These are phyloP conservation scores for Neodon shergylaensis DNA, from an alignment of 2,113 vertebrate genomes.

Conservation along the genomic window DNA sequence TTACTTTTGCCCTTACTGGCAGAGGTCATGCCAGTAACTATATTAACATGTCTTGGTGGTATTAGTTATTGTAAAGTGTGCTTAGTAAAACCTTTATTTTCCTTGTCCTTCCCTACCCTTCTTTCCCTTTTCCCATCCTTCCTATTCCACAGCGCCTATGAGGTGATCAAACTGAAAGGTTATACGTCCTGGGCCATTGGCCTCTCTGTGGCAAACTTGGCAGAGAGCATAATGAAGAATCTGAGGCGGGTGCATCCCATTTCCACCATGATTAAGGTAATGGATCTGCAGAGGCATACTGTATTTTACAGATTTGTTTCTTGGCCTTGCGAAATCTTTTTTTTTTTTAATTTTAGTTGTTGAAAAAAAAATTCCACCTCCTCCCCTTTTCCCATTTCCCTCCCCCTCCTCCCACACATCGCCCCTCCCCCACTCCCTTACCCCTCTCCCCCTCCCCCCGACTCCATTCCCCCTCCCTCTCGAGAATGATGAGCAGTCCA, in stretches of 20 bases:
- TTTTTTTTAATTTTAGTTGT: no score
- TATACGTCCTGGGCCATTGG: constrained; percentile 99
- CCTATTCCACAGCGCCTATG: constrained; percentile 91
- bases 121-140: not conserved
- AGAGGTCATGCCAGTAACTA: not conserved
- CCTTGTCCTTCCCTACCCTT: not conserved
- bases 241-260: constrained; percentile 95
- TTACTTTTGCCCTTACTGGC: not conserved
- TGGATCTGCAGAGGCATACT: not conserved
- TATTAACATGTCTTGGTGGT: not conserved
- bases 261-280: constrained; percentile 96
- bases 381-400: no score
- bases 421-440: no score
- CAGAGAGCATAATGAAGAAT: constrained; percentile 96
- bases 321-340: no score
- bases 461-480: no score
- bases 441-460: no score
- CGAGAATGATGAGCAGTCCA: no score
- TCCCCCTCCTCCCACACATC: no score
- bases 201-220: constrained; percentile 96
- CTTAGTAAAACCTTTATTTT: constrained; percentile 1
- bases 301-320: not conserved
- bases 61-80: not conserved
- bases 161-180: constrained; percentile 98
- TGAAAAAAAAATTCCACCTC: no score